These are phyloP conservation scores for Rhipidura dahli DNA, from an alignment of 2,113 vertebrate species.

Conservation along the genomic window DNA sequence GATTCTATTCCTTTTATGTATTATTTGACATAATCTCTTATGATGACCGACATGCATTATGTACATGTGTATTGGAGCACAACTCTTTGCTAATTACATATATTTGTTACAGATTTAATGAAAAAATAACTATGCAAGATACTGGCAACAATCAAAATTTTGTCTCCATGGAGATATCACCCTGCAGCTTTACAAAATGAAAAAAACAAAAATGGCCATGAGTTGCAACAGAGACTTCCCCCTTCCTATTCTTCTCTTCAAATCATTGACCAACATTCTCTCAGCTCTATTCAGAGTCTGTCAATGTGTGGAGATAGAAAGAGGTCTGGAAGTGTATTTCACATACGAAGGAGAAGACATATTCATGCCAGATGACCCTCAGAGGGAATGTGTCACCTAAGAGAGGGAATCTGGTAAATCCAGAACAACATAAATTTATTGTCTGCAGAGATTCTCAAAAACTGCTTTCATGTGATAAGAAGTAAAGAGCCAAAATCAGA, in stretches of 20 bases:
- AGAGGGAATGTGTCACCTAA: background rate
- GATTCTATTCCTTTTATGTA: background rate
- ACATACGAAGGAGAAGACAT: background rate
- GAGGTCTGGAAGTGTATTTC: background rate
- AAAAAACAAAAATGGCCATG: background rate
- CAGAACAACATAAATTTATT: background rate
- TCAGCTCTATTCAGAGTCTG: background rate
- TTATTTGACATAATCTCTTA: background rate
- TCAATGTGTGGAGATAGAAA: background rate
- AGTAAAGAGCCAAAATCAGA: background rate
- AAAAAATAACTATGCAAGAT: background rate
- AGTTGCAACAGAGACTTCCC: background rate
- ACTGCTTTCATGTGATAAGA: background rate
- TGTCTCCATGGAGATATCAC: background rate
- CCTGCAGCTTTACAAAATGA: background rate
- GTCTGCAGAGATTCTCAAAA: background rate
- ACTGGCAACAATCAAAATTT: background rate
- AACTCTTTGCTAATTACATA: background rate
- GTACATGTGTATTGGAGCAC: background rate
- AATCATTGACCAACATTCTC: background rate
- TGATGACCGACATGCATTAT: background rate
- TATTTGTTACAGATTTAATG: background rate
- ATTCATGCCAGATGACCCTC: background rate
- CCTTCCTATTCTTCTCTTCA: background rate
- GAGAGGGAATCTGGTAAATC: background rate